These are phyloP conservation scores for Xestia xanthographa DNA, from an alignment of 2,888 invertebrate genomes.

Conservation along the genomic window DNA sequence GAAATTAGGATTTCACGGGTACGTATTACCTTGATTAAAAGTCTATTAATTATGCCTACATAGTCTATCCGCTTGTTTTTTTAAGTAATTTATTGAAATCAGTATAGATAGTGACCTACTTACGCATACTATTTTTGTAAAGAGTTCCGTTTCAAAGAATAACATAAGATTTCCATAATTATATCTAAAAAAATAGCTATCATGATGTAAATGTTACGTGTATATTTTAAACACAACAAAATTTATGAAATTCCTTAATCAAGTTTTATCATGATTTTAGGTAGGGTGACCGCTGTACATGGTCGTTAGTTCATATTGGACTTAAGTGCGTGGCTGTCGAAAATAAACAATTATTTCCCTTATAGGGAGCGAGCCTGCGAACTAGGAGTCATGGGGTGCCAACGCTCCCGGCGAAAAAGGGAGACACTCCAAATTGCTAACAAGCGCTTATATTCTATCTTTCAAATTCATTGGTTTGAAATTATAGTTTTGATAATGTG, in stretches of 20 bases:
- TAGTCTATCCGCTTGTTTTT: not conserved
- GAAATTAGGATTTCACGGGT: not conserved
- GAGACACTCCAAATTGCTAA: constrained; percentile 56
- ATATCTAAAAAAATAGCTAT: not conserved
- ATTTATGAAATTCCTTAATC: constrained; percentile 72
- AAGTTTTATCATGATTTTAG: constrained; percentile 58
- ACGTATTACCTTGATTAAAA: not conserved
- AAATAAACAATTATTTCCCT: constrained; percentile 90
- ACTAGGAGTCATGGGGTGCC: constrained; percentile 79
- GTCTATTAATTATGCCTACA: not conserved
- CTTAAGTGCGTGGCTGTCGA: constrained; percentile 83
- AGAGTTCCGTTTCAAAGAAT: not conserved
- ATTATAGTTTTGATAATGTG: not conserved
- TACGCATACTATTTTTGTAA: not conserved
- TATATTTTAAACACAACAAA: constrained; percentile 39
- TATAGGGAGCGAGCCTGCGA: constrained; percentile 80
- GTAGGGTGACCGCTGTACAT: constrained; percentile 69
- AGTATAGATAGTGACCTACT: not conserved
- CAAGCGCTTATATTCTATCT: not conserved
- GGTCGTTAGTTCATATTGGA: constrained; percentile 76
- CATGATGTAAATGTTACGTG: constrained; percentile 6
- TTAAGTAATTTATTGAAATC: not conserved
- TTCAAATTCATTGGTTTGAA: not conserved
- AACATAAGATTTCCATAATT: too few species aligned
- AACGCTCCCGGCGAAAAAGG: constrained; percentile 61